Percentiles rank a stretch among this genome's conserved stretches.
phyloP scores from a whole-genome alignment of 2,888 invertebrate species.

The Drosophila parthenogenetica region DNA sequence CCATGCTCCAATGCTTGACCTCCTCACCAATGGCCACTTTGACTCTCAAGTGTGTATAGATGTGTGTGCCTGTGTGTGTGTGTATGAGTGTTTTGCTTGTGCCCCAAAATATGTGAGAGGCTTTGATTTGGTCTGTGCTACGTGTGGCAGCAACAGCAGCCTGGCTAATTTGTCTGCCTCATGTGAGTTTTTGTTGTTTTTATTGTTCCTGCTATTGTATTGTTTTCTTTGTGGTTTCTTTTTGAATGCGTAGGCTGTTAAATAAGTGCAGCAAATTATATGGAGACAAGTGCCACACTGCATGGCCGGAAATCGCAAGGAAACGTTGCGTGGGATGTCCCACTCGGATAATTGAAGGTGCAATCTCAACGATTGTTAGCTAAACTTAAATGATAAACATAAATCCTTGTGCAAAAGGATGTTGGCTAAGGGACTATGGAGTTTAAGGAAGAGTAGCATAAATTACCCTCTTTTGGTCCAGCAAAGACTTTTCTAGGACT shows the following conservation, averaged over 20 bases:
- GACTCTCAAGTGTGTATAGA: background rate
- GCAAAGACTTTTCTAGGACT: too few relatives aligned
- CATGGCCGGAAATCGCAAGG: constrained; percentile 47
- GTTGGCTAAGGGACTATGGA: background rate
- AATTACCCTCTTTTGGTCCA: too few relatives aligned
- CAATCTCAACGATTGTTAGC: constrained; percentile 24
- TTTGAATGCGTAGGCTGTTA: constrained; percentile 68
- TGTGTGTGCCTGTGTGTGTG: background rate
- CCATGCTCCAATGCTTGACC: constrained; percentile 71
- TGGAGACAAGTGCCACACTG: constrained; percentile 66
- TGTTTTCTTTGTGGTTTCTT: constrained; percentile 4
- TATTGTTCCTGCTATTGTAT: background rate
- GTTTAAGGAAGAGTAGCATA: too few relatives aligned
- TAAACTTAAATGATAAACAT: constrained; percentile 16
- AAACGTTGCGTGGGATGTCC: constrained; percentile 46
- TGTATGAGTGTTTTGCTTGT: constrained; percentile 1
- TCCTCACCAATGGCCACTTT: constrained; percentile 36
- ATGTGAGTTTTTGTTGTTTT: constrained; percentile 26
- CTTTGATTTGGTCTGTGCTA: constrained; percentile 21
- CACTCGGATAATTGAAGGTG: constrained; percentile 47
- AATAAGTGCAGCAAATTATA: constrained; percentile 78
- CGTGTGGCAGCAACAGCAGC: constrained; percentile 24
- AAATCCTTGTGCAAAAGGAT: background rate
- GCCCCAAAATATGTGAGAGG: constrained; percentile 26
- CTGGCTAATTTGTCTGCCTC: constrained; percentile 68